Evolutionary conservation across 2,888 invertebrate genomes (phyloP).

Genomic region (Linnaemya tessellans): DNA sequence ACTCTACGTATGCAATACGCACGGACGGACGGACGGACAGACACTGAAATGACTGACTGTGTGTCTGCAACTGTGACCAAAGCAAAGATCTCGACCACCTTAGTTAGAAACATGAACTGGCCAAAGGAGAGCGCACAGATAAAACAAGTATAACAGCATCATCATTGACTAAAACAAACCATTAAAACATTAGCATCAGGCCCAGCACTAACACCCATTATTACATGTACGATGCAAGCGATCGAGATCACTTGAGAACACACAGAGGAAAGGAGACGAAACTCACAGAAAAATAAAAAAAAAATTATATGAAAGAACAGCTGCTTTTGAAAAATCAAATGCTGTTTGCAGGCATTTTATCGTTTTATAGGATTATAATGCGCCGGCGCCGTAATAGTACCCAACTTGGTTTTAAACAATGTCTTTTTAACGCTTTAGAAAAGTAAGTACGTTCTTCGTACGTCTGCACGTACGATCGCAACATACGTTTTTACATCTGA

Average conservation of each 20-base stretch:
- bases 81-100: constrained; percentile 65
- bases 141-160: constrained; percentile 58
- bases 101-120: constrained; percentile 52
- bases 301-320: constrained; percentile 58
- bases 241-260: neutral
- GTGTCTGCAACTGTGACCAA: constrained; percentile 56
- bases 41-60: constrained; percentile 36
- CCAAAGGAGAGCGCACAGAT: constrained; percentile 48
- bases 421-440: constrained; percentile 65
- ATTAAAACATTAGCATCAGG: constrained; percentile 44
- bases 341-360: neutral
- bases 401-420: constrained; percentile 67
- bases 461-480: constrained; percentile 27
- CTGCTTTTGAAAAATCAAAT: constrained; percentile 58
- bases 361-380: constrained; percentile 65
- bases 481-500: constrained; percentile 23
- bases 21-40: neutral
- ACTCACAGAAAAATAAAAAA: constrained; percentile 7
- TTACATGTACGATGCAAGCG: constrained; percentile 13
- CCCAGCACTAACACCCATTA: constrained; percentile 44
- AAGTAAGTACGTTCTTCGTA: neutral
- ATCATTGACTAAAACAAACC: constrained; percentile 58
- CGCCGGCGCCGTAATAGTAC: constrained; percentile 70
- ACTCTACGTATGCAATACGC: neutral
- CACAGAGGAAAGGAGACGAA: constrained; percentile 10